Evolutionary conservation across 2,888 invertebrate genomes (phyloP), one percentile per base, ranked within the genome.

Genomic region (Plemyria rubiginata): DNA sequence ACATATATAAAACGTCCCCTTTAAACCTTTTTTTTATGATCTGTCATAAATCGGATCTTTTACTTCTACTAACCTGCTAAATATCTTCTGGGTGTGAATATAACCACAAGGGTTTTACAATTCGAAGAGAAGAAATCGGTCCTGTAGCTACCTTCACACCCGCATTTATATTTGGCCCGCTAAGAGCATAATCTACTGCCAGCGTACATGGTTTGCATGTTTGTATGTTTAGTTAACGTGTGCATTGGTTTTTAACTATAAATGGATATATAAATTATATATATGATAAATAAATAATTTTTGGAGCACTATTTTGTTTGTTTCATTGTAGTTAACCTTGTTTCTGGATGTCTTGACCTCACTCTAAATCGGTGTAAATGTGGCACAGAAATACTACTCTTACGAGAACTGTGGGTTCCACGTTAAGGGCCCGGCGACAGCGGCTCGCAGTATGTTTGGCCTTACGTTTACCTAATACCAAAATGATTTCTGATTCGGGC

Each of bases 241-340:
- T 90, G 92, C 78, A 87, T 85, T 81, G 82, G 83, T 90, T 89
- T 29, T 89, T 90, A 90, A 90, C 81, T 85, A 83, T 90, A 88
- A 90, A 87, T 91, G 88, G 85, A 91, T 90, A 92, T 91, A 91
- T 92, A 91, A 91, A 90, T 90, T 91, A 92, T 92, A 91, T 89
- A 90, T 90, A 91, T 85, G 88, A 87, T 62, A 90, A 91, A 91
- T 90, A 90, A 91, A 88, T 90, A 91, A 91, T 91, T 92, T 92
- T 92, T 88, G 90, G 90, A 90, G 86, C 90, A 91, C 87, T 88
- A 81, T 74, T 71, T 32, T 74, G 15, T 65, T 80, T 75, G 86
- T 88, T 86, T 90, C 74, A 78, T 84, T 85, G 70, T 65, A 40
- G 16, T 49, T 13, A 1, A 12, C 49, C 28, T 32, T 13, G 11